A percentile compares a stretch with the other conserved stretches of the same genome.
Conservation (phyloP, 30 jellyfish, hydroid and myxozoan genomes). For the Cassiopea andromeda region DNA sequence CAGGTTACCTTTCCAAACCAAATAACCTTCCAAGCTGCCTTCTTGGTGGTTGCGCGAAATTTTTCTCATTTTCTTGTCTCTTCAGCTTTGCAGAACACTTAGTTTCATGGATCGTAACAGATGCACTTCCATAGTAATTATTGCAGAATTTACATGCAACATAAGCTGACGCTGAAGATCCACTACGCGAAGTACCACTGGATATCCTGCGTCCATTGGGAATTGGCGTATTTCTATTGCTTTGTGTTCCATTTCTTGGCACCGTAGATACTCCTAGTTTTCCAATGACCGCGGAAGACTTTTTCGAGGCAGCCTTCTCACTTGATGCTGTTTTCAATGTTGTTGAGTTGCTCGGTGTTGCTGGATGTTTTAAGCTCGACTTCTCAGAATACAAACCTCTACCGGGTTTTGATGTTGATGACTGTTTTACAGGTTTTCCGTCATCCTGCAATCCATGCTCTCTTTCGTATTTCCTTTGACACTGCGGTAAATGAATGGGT, state of each 20-base stretch:
- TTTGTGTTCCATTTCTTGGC: not conserved
- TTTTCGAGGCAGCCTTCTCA: constrained; percentile 2
- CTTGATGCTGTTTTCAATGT: not conserved
- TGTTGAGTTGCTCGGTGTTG: not conserved
- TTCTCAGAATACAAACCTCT: constrained; percentile 1
- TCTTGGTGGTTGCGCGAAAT: not conserved
- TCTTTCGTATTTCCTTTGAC: constrained; percentile 48
- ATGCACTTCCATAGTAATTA: constrained; percentile 77
- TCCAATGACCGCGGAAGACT: not conserved
- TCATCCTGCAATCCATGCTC: constrained; percentile 23
- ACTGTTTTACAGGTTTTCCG: not conserved
- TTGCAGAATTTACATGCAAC: constrained; percentile 61
- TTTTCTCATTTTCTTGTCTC: constrained; percentile 20
- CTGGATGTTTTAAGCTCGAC: not conserved
- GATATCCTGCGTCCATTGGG: constrained; percentile 5
- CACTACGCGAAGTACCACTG: not conserved
- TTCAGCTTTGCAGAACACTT: constrained; percentile 57
- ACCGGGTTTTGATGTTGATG: not conserved
- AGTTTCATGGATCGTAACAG: constrained; percentile 67
- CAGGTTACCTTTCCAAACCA: not conserved
- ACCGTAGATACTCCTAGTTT: not conserved
- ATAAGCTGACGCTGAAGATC: constrained; percentile 17
- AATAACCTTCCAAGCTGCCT: constrained; percentile 30
- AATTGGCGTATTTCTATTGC: not conserved
- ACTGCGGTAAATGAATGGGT: constrained; percentile 78